Conservation (phyloP, 2,113 vertebrate species). For the Alosa alosa region DNA sequence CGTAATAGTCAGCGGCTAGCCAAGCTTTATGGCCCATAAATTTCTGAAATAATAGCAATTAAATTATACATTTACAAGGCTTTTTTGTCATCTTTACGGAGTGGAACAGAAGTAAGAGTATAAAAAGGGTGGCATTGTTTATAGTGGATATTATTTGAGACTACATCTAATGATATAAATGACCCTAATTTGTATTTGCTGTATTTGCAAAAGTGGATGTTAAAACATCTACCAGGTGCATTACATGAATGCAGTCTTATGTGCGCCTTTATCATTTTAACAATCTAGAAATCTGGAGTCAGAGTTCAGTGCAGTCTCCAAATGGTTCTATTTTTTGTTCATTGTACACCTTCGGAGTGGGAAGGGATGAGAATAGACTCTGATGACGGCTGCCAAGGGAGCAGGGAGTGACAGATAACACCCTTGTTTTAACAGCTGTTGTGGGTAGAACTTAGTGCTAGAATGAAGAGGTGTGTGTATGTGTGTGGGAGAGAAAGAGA, state of each 20-base stretch:
- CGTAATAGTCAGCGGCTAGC: background rate
- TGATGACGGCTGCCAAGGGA: background rate
- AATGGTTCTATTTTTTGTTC: background rate
- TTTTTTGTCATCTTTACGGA: background rate
- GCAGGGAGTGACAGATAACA: slow-evolving; percentile 11
- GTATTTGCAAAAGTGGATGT: background rate
- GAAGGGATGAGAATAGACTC: slow-evolving; percentile 2
- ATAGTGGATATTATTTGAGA: background rate
- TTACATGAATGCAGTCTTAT: background rate
- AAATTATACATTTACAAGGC: background rate
- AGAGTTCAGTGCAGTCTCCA: background rate
- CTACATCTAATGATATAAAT: background rate
- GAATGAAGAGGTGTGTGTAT: background rate
- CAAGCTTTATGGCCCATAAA: background rate
- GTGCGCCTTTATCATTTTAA: background rate
- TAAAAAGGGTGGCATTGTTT: background rate
- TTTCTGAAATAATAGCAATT: background rate
- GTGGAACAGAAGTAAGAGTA: background rate
- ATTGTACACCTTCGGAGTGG: background rate
- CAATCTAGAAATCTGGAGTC: background rate
- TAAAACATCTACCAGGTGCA: background rate
- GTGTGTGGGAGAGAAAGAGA: background rate
- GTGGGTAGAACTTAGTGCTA: background rate
- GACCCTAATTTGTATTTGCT: background rate
- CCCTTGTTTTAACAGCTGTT: slow-evolving; percentile 16